phyloP scores from a whole-genome alignment of 2,113 vertebrate species.

The Callipepla californica region DNA sequence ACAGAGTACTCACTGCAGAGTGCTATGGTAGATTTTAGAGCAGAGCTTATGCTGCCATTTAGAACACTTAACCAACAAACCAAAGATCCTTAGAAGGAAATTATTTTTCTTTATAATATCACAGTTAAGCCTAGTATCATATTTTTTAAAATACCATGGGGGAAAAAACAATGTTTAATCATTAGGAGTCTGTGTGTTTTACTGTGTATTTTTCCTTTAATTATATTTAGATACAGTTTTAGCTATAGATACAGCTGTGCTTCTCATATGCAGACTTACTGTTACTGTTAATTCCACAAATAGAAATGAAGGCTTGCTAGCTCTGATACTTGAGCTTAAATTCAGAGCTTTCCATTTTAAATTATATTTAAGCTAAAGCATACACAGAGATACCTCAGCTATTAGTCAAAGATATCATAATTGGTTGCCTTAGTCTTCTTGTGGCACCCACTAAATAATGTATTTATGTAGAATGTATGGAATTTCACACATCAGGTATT shows the following conservation, averaged over 20 bases:
- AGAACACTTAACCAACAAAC: not conserved
- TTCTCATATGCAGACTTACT: not conserved
- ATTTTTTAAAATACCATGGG: not conserved
- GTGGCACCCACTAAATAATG: not conserved
- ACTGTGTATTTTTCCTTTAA: not conserved
- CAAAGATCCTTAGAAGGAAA: accelerated
- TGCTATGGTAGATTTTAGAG: not conserved
- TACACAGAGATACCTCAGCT: not conserved
- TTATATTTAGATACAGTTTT: not conserved
- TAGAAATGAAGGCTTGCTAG: not conserved
- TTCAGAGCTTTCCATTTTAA: not conserved
- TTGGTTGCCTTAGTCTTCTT: not conserved
- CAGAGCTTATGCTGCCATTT: not conserved
- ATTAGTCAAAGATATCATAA: not conserved
- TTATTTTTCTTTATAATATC: not conserved
- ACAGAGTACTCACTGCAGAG: not conserved
- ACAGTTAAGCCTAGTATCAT: not conserved
- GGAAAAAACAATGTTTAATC: not conserved
- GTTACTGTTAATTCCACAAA: not conserved
- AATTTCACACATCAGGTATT: not conserved
- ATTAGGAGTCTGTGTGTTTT: not conserved
- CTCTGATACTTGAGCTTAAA: not conserved
- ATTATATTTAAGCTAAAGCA: not conserved
- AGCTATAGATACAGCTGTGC: not conserved
- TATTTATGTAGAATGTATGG: not conserved